Base-by-base conservation (phyloP, 2,113 vertebrate species). In the Delphinapterus leucas region DNA sequence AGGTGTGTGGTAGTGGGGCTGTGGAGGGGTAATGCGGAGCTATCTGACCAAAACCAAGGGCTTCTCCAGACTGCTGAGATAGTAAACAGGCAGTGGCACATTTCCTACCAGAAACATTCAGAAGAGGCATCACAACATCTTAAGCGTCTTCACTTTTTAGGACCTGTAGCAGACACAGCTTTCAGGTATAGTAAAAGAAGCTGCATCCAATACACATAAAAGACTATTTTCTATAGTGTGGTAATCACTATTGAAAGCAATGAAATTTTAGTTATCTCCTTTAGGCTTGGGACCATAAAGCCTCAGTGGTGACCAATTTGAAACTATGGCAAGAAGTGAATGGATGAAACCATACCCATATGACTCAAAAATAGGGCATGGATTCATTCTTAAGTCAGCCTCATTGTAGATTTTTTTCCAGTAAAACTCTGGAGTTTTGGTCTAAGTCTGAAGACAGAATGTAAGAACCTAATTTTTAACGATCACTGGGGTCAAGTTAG, bases 371-470 rank as follows among this genome's bases (percentile, higher is more conserved):
- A 76, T 18, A 71, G 38, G 31, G 38, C 58, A 90, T 31, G 65
- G 38, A 71, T 90, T 95, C 71, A 71, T 60, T 86, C 86, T 74
- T 73, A 95, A 93, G 26, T 82, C 73, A 95, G 55, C 9, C 28
- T 92, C 84, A 68, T 4, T 89, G 60, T 33, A 84, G 20, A 55
- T 63, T 55, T 41, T 38, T 53, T 13, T 1, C 74, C 38, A 77
- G 36, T 65, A 94, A 95, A 92, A 71, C 26, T 21, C 38, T 61
- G 1, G 53, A 53, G 44, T 87, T 96, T 83, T 90, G 33, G 28
- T 44, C 31, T 89, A 88, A 80, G 17, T 77, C 38, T 92, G 20
- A 93, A 95, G 67, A 92, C 1, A 96, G 71, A 93, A 96, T 92
- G 86, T 33, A 87, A 73, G 38, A 96, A 47, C 38, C 58, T 87